Conservation (phyloP, 2,113 vertebrate species). For the Austrofundulus limnaeus region DNA sequence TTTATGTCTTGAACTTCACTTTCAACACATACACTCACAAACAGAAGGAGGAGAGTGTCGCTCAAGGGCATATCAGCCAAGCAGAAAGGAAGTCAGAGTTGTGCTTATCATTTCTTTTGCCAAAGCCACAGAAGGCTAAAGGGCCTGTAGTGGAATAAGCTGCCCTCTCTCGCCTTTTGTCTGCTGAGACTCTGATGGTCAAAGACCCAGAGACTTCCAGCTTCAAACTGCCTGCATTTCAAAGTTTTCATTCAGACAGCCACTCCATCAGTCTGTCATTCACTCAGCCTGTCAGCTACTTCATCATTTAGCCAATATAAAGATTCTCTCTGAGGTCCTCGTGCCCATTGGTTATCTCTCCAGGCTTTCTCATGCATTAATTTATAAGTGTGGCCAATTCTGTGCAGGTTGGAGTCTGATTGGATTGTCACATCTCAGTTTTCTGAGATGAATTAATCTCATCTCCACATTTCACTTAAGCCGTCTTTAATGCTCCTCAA, state of each 20-base stretch:
- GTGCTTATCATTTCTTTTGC: slow-evolving; percentile 64
- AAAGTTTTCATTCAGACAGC: slow-evolving; percentile 63
- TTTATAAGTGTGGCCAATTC: slow-evolving; percentile 62
- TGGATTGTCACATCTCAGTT: slow-evolving; percentile 67
- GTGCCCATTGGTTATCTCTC: slow-evolving; percentile 67
- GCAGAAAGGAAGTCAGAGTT: slow-evolving; percentile 43
- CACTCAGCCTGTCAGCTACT: slow-evolving; percentile 60
- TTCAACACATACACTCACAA: slow-evolving; percentile 47
- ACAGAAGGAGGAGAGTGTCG: slow-evolving; percentile 44
- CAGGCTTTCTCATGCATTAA: slow-evolving; percentile 68
- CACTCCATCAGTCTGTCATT: slow-evolving; percentile 62
- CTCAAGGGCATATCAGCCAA: slow-evolving; percentile 59
- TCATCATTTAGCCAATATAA: slow-evolving; percentile 73
- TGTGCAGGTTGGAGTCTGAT: slow-evolving; percentile 54
- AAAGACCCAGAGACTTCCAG: slow-evolving; percentile 63
- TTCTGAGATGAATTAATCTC: slow-evolving; percentile 37
- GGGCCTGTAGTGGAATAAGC: slow-evolving; percentile 51
- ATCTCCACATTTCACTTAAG: slow-evolving; percentile 41
- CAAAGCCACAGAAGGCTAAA: slow-evolving; percentile 61
- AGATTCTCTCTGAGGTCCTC: slow-evolving; percentile 65
- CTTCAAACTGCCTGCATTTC: slow-evolving; percentile 72
- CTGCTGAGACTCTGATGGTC: slow-evolving; percentile 53
- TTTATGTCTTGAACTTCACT: slow-evolving; percentile 48
- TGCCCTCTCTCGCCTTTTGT: slow-evolving; percentile 64
- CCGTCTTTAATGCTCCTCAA: slow-evolving; percentile 18